phyloP scores from a whole-genome alignment of 2,797 vertebrate species.

The Simalia tracyae region DNA sequence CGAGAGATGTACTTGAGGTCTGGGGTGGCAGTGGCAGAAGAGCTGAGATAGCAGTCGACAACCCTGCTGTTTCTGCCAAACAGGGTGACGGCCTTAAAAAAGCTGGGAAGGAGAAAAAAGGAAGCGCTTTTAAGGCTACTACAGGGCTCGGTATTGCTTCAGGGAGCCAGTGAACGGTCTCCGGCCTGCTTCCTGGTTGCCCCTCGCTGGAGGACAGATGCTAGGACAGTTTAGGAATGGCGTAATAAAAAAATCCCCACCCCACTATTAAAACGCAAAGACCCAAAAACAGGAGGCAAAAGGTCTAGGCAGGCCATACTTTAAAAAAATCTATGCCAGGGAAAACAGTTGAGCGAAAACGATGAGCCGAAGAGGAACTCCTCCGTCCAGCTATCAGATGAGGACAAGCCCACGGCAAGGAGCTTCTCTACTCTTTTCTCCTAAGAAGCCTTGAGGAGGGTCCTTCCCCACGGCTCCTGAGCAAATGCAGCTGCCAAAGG shows the following conservation, averaged over 20 bases:
- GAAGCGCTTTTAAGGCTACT: background rate
- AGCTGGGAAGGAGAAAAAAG: slow-evolving; percentile 2
- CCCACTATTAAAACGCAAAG: background rate
- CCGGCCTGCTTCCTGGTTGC: no score
- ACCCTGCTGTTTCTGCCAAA: slow-evolving; percentile 24
- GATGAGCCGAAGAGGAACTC: background rate
- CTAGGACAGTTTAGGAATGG: background rate
- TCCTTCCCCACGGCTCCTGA: background rate
- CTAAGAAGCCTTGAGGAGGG: background rate
- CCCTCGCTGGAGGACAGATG: background rate
- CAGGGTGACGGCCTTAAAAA: slow-evolving; percentile 23
- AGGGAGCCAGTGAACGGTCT: no score
- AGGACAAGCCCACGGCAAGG: background rate
- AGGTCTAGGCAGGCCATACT: background rate
- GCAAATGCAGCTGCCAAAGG: background rate
- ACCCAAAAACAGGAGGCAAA: background rate
- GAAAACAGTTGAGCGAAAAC: background rate
- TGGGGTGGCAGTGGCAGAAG: background rate
- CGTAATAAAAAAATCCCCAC: background rate
- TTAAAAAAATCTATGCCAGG: background rate
- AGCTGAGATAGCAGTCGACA: slow-evolving; percentile 24
- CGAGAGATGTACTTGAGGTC: slow-evolving; percentile 24
- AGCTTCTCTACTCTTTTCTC: background rate
- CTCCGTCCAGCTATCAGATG: background rate
- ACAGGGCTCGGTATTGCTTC: background rate